Conservation (phyloP, 2,797 vertebrate species). For the Sebastes trivittatus region DNA sequence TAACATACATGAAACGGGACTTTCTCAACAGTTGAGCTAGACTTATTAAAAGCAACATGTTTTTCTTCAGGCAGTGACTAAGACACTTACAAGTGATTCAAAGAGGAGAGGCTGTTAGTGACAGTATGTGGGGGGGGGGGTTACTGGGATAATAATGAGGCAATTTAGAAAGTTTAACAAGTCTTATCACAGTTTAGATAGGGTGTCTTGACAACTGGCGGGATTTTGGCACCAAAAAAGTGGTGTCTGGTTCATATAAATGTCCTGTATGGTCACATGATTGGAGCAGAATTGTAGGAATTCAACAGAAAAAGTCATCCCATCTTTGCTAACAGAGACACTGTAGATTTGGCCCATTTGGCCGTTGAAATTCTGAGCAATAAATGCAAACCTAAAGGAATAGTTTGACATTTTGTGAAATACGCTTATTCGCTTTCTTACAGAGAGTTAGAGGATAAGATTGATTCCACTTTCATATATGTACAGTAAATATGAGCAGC, state of each 20-base stretch:
- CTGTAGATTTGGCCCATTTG: no score
- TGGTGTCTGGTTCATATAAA: not conserved
- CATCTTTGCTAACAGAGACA: not conserved
- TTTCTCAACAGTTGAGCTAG: not conserved
- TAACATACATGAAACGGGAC: constrained; percentile 18
- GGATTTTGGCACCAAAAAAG: constrained; percentile 20
- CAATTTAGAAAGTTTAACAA: not conserved
- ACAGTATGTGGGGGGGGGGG: not conserved
- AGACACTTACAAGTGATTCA: constrained; percentile 4
- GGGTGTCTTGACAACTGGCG: not conserved
- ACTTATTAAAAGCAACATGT: not conserved
- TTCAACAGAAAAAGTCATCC: not conserved
- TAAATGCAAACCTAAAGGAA: no score
- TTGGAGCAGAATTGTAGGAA: not conserved
- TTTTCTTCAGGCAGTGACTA: constrained; percentile 17
- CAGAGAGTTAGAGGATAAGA: no score
- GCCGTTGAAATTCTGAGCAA: no score
- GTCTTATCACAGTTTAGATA: not conserved
- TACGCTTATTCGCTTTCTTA: no score
- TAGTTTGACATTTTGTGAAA: no score
- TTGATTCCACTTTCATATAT: not conserved
- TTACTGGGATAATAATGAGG: not conserved
- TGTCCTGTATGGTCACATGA: not conserved
- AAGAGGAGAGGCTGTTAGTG: not conserved
- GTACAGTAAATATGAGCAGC: not conserved